These are phyloP conservation scores for Pogonomyrmex californicus DNA, from an alignment of 1,140 invertebrate genomes.

Conservation along the genomic window DNA sequence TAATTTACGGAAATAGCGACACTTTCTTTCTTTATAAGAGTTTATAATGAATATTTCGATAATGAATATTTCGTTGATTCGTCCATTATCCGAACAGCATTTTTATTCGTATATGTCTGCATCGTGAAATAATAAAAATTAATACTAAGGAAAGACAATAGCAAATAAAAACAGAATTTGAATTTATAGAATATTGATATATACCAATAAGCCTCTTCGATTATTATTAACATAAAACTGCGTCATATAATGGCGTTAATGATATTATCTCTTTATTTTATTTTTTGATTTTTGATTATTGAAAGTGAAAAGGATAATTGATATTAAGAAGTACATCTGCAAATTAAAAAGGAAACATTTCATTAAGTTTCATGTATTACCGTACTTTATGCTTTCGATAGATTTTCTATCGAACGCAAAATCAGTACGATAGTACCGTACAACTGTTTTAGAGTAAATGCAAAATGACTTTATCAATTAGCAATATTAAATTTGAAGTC, in stretches of 20 bases:
- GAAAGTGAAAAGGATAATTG: neutral
- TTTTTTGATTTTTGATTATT: constrained; percentile 8
- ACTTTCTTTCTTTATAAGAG: constrained; percentile 81
- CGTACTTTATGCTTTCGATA: neutral
- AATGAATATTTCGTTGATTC: constrained; percentile 80
- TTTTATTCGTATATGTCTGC: constrained; percentile 74
- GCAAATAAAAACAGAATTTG: constrained; percentile 78
- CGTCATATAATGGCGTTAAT: constrained; percentile 26
- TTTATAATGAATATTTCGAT: constrained; percentile 74
- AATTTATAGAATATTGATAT: constrained; percentile 67
- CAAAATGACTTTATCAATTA: constrained; percentile 50
- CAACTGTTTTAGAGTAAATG: constrained; percentile 13
- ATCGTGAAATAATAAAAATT: constrained; percentile 60
- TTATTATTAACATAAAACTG: constrained; percentile 40
- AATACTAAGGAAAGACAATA: constrained; percentile 61
- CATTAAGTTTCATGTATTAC: constrained; percentile 15
- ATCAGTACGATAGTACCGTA: neutral
- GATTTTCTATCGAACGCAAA: neutral
- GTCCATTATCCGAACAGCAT: constrained; percentile 75
- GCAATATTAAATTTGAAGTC: constrained; percentile 28
- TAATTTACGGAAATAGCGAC: constrained; percentile 27
- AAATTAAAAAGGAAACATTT: neutral
- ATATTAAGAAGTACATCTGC: neutral
- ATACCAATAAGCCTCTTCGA: constrained; percentile 44
- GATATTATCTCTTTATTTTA: constrained; percentile 27